These are phyloP conservation scores for Vollenhovia emeryi DNA, from an alignment of 1,140 invertebrate genomes.

Conservation along the genomic window DNA sequence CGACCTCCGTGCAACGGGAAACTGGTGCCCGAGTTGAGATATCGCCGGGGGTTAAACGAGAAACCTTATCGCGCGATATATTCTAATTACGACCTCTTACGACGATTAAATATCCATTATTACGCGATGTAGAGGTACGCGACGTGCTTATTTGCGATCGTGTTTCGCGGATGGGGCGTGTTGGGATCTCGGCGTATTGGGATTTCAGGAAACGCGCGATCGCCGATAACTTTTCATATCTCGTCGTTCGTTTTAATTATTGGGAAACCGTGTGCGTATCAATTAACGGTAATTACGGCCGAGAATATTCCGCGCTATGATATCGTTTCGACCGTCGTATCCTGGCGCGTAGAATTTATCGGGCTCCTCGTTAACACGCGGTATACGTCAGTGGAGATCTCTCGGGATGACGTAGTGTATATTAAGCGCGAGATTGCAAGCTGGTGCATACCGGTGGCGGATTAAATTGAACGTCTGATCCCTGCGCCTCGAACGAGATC, in stretches of 20 bases:
- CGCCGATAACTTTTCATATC: constrained; percentile 5
- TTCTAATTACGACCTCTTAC: background rate
- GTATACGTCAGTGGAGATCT: background rate
- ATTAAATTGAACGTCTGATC: constrained; percentile 6
- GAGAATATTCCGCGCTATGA: background rate
- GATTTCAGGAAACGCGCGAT: constrained; percentile 12
- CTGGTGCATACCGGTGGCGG: background rate
- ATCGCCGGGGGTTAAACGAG: background rate
- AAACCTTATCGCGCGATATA: constrained; percentile 11
- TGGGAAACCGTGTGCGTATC: constrained; percentile 17
- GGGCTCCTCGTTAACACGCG: background rate
- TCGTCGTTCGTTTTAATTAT: constrained; percentile 24
- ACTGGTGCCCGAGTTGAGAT: background rate
- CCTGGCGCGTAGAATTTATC: constrained; percentile 6
- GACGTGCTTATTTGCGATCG: constrained; percentile 18
- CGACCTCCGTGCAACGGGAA: background rate
- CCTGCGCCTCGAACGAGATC: constrained; percentile 12
- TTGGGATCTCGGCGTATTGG: background rate
- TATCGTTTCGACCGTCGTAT: constrained; percentile 1
- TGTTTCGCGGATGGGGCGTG: background rate
- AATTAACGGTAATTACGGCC: constrained; percentile 22
- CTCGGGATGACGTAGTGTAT: background rate
- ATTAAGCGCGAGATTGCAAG: constrained; percentile 14
- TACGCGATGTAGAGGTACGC: background rate
- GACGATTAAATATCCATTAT: constrained; percentile 25